Conservation (phyloP, 2,113 vertebrate species). For the Petaurus breviceps region DNA sequence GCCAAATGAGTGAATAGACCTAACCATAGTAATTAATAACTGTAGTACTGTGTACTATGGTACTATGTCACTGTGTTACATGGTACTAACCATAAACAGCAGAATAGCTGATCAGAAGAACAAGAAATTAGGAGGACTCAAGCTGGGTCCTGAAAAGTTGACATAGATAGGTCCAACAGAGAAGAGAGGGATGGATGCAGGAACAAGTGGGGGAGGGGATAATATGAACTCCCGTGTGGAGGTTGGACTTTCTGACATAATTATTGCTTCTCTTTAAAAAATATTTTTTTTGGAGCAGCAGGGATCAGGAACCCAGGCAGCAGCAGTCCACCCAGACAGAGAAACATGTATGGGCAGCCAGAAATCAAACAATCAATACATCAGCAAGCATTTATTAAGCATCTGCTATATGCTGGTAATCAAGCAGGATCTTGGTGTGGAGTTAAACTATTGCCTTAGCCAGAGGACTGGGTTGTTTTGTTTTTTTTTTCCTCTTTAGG, state of each 20-base stretch:
- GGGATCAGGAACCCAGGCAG: not conserved
- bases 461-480: not conserved
- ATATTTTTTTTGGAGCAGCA: not conserved
- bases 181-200: not conserved
- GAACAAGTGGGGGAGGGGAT: no score
- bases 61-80: not conserved
- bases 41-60: no score
- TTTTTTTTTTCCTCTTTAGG: slow-evolving; percentile 4
- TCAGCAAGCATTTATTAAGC: no score
- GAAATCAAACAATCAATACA: not conserved
- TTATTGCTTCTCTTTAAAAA: not conserved
- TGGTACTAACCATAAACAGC: not conserved
- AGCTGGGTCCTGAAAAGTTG: not conserved
- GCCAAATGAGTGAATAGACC: not conserved
- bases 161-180: not conserved
- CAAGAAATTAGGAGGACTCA: not conserved
- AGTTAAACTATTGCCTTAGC: not conserved
- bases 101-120: not conserved
- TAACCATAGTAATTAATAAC: not conserved
- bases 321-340: not conserved
- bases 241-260: not conserved
- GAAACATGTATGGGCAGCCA: not conserved
- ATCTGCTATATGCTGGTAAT: no score
- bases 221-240: not conserved
- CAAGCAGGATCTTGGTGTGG: not conserved